Base-by-base conservation (phyloP, 2,797 vertebrate genomes). In the Syngnathus acus region DNA sequence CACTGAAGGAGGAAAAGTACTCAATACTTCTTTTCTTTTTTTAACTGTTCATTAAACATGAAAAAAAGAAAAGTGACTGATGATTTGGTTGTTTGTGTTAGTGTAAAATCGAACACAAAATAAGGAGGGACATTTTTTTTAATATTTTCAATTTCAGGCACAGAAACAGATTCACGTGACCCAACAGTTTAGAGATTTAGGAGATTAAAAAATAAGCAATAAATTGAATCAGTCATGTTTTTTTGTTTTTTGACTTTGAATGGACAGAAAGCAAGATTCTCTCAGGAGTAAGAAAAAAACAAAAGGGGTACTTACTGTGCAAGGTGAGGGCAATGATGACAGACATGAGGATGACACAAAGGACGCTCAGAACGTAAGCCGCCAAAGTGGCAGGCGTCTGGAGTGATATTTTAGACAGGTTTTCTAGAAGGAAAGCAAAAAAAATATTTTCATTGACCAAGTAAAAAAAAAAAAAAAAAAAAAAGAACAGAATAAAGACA, bases 251-350 rank as follows among this genome's bases (percentile, higher is more conserved):
- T 9, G 21, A 51, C 4, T 21, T 3, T 5, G 7, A 16, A 48
- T 19, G 14, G 6, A 43, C 45, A 14, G 5, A 14, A 47, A 5
- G 14, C 17, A 47, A 16, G 14, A 47, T 17, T 5, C 45, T 58
- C 8, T 58, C 16, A 38, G 32, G 23, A 14, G 13, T 23, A 51
- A 4, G 54, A 6, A 14, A 26, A 58, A 19, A 21, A 19, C 5
- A 6, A 32, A 16, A 62, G 42, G 38, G 0, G 16, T 58, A 85
- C 89, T 86, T 65, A 91, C 88, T 60, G 38, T 54, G 66, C 64
- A 76, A 6, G 32, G 3, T 13, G 71, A 87, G 58, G 3, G 23
- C 7, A 17, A 82, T 48, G 54, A 86, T 2, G 16, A 58, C 71
- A 10, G 47, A 76, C 21, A 78, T 3, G 69, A 88, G 62, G 39